A percentile compares a stretch with the other conserved stretches of the same genome.
Evolutionary conservation across 2,113 vertebrate genomes (phyloP).

Genomic region (Mesoclemmys tuberculata): DNA sequence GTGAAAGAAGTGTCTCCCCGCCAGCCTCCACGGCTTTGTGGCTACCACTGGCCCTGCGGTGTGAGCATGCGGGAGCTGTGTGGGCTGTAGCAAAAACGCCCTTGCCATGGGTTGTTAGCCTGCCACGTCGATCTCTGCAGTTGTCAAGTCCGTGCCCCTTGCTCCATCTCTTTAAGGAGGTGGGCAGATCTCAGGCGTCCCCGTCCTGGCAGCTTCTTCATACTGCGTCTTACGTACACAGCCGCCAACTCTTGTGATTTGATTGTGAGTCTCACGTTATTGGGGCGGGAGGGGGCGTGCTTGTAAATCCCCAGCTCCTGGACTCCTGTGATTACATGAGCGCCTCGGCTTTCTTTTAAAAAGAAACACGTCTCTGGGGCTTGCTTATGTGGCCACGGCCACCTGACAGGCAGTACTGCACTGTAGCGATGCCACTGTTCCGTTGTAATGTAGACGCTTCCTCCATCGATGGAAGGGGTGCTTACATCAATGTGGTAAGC

Average conservation of each 20-base stretch:
- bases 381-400: neutral
- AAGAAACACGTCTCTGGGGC: neutral
- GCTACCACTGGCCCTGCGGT: neutral
- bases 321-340: neutral
- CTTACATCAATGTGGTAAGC: neutral
- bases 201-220: neutral
- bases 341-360: neutral
- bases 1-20: neutral
- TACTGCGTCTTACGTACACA: neutral
- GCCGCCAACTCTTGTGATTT: neutral
- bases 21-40: neutral
- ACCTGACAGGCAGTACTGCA: too few species aligned
- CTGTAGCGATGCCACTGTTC: too few species aligned
- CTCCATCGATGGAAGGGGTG: too few species aligned
- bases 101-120: neutral
- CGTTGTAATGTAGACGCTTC: too few species aligned
- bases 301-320: neutral
- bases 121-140: neutral
- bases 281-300: neutral
- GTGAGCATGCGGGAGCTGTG: neutral
- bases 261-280: neutral
- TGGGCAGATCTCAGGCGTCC: neutral
- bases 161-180: neutral
- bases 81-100: neutral
- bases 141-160: neutral